Conservation (phyloP, 2,797 vertebrate genomes). For the Sylvilagus floridanus region DNA sequence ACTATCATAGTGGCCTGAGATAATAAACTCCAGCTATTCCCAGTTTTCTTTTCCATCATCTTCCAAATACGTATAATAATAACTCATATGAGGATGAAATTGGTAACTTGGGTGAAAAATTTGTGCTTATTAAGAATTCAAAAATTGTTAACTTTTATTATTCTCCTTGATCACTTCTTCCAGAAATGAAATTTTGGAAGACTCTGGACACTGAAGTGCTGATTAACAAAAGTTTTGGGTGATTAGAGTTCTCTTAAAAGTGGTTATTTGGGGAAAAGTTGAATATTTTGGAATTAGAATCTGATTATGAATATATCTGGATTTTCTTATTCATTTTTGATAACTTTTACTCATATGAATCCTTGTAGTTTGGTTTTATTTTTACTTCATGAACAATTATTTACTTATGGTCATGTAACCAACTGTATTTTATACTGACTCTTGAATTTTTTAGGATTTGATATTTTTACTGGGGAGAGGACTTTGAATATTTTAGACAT, state of each 20-base stretch:
- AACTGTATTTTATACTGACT: slow-evolving; percentile 35
- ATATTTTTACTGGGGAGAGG: slow-evolving; percentile 34
- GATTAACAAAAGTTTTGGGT: slow-evolving; percentile 14
- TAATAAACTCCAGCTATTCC: neutral
- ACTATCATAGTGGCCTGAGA: neutral
- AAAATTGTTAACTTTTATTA: slow-evolving; percentile 30
- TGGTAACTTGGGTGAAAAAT: neutral
- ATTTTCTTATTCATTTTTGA: slow-evolving; percentile 56
- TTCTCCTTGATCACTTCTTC: neutral
- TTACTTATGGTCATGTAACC: slow-evolving; percentile 49
- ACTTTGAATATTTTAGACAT: slow-evolving; percentile 33
- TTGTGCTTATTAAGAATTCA: slow-evolving; percentile 56
- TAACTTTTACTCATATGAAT: slow-evolving; percentile 53
- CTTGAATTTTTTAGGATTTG: slow-evolving; percentile 61
- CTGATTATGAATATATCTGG: slow-evolving; percentile 32
- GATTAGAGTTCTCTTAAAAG: slow-evolving; percentile 44
- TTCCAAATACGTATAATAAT: neutral
- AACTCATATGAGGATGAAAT: neutral
- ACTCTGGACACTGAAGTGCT: neutral
- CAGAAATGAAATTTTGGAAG: slow-evolving; percentile 29
- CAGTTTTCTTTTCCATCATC: neutral
- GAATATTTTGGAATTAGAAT: slow-evolving; percentile 46
- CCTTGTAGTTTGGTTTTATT: slow-evolving; percentile 41
- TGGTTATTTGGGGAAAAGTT: neutral
- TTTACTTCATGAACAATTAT: slow-evolving; percentile 47